Conservation (phyloP, 1,140 invertebrate genomes). For the Diploscapter pachys region DNA sequence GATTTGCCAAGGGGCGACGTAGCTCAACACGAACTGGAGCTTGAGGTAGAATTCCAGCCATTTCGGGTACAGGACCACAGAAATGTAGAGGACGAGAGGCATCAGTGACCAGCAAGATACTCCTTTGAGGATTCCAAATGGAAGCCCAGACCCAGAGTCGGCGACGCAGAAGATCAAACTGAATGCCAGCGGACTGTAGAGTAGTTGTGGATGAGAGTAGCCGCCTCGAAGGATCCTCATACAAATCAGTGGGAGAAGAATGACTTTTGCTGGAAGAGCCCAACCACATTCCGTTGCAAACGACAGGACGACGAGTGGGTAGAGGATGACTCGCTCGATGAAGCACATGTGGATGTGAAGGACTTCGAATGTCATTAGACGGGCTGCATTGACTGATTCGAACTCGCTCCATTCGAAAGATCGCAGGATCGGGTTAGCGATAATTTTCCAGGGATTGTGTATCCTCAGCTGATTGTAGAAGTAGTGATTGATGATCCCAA, state of each 20-base stretch:
- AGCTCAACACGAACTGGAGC: slow-evolving; percentile 92
- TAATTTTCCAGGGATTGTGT: slow-evolving; percentile 85
- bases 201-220: slow-evolving; percentile 84
- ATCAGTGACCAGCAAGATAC: slow-evolving; percentile 27
- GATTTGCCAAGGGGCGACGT: slow-evolving; percentile 99
- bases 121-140: slow-evolving; percentile 1
- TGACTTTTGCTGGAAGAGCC: no score
- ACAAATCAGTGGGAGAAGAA: slow-evolving; percentile 39
- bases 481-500: slow-evolving; percentile 89
- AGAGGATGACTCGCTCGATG: no score
- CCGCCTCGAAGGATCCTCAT: slow-evolving; percentile 71
- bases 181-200: slow-evolving; percentile 77
- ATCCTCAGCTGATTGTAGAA: slow-evolving; percentile 83
- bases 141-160: slow-evolving; percentile 30
- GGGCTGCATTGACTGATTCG: slow-evolving; percentile 67
- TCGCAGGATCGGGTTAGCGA: slow-evolving; percentile 80
- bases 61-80: slow-evolving; percentile 51
- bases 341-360: slow-evolving; percentile 75
- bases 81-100: slow-evolving; percentile 42
- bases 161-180: slow-evolving; percentile 66
- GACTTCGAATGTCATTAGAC: slow-evolving; percentile 73
- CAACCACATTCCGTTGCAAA: no score
- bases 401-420: slow-evolving; percentile 82
- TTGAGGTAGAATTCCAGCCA: slow-evolving; percentile 65
- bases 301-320: no score